Conservation (phyloP, 2,797 vertebrate genomes). For the Ispidina lecontei region DNA sequence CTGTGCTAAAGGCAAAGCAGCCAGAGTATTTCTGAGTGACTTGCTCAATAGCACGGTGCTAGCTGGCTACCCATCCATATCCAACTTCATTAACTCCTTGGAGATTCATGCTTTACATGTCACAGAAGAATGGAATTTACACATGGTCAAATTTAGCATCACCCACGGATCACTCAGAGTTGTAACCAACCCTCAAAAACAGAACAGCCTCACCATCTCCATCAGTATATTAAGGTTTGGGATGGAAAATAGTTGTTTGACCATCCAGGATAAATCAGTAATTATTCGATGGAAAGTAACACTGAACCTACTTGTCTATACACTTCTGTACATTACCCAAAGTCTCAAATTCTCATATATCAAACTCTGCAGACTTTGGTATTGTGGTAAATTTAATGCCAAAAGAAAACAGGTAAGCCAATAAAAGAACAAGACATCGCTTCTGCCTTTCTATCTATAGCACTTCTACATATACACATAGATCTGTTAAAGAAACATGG, state of each 20-base stretch:
- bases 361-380: background rate
- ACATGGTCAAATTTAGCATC: background rate
- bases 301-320: background rate
- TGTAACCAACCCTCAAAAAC: background rate
- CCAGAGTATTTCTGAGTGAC: background rate
- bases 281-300: background rate
- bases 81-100: background rate
- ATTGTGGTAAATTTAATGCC: background rate
- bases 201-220: background rate
- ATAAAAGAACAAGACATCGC: background rate
- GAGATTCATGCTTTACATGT: too few species aligned
- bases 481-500: background rate
- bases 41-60: background rate
- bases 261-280: background rate
- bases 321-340: background rate
- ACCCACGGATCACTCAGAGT: background rate
- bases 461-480: background rate
- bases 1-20: background rate
- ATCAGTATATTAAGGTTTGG: background rate
- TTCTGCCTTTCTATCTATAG: background rate
- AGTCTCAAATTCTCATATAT: background rate
- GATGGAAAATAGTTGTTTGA: background rate
- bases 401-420: background rate
- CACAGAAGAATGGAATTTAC: background rate
- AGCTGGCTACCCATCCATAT: background rate